phyloP scores from a whole-genome alignment of 2,113 vertebrate genomes.

The Peromyscus maniculatus region DNA sequence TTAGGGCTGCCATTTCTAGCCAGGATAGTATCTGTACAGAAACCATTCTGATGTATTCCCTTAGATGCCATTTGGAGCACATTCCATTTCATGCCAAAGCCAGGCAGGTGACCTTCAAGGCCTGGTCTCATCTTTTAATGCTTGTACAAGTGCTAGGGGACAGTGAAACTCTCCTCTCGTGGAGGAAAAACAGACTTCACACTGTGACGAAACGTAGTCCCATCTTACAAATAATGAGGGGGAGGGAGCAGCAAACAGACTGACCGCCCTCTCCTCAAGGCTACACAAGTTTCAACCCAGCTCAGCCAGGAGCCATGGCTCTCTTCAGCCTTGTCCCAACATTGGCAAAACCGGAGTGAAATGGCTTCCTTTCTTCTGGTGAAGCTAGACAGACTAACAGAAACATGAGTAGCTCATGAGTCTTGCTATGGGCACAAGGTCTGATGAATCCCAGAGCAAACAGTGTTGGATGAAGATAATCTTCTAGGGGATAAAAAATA shows the following conservation, averaged over 20 bases:
- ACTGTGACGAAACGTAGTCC: not conserved
- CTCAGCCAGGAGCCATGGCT: not conserved
- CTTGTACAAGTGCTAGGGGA: too few relatives aligned
- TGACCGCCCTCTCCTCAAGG: too few relatives aligned
- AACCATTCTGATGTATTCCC: not conserved
- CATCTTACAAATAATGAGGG: not conserved
- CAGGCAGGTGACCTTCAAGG: not conserved
- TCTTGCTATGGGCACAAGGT: not conserved
- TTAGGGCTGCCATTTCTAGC: not conserved
- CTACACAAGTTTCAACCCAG: not conserved
- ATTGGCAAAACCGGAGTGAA: not conserved
- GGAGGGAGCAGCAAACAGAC: not conserved
- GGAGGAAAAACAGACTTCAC: not conserved
- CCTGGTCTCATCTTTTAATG: not conserved
- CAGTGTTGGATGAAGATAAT: not conserved
- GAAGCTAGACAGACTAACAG: not conserved
- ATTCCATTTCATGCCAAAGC: not conserved
- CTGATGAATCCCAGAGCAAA: not conserved
- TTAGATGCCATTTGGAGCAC: not conserved
- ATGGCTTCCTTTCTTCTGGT: not conserved
- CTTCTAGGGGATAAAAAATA: not conserved
- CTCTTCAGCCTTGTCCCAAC: not conserved
- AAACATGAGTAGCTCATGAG: not conserved
- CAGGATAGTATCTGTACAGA: constrained; percentile 22
- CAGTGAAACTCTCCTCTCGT: not conserved